phyloP scores from a whole-genome alignment of 2,888 invertebrate species.

The Scrobipalpa atriplicella region DNA sequence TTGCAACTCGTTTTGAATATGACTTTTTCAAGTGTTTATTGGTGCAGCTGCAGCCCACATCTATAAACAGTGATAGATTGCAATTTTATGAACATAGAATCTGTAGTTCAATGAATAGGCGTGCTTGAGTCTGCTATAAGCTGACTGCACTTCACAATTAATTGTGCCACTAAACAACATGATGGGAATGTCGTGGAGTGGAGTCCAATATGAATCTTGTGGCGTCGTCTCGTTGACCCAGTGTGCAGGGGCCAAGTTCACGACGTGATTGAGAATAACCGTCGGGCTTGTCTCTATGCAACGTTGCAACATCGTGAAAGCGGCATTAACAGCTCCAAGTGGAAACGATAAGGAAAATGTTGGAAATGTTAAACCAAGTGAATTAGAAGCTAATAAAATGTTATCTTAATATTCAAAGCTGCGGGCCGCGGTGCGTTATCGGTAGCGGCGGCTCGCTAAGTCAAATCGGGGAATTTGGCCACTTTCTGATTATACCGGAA shows the following conservation, averaged over 20 bases:
- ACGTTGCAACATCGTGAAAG: slow-evolving; percentile 61
- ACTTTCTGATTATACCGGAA: background rate
- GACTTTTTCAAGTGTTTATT: slow-evolving; percentile 31
- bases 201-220: slow-evolving; percentile 38
- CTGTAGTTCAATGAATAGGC: slow-evolving; percentile 34
- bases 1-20: slow-evolving; percentile 25
- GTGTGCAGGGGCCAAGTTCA: slow-evolving; percentile 69
- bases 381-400: slow-evolving; percentile 70
- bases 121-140: slow-evolving; percentile 25
- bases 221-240: slow-evolving; percentile 60
- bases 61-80: slow-evolving; percentile 36
- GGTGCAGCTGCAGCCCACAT: slow-evolving; percentile 39
- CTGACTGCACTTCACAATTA: slow-evolving; percentile 47
- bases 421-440: slow-evolving; percentile 56
- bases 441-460: slow-evolving; percentile 48
- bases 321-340: slow-evolving; percentile 51
- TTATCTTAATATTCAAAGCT: slow-evolving; percentile 70
- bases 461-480: slow-evolving; percentile 4
- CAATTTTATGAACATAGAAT: slow-evolving; percentile 45
- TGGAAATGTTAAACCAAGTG: slow-evolving; percentile 58
- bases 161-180: slow-evolving; percentile 51
- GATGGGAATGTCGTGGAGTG: slow-evolving; percentile 43
- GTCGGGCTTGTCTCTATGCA: slow-evolving; percentile 46
- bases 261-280: slow-evolving; percentile 47
- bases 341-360: slow-evolving; percentile 58